Evolutionary conservation across 2,797 vertebrate species (phyloP).

Genomic region (Triplophysa yarkandensis): DNA sequence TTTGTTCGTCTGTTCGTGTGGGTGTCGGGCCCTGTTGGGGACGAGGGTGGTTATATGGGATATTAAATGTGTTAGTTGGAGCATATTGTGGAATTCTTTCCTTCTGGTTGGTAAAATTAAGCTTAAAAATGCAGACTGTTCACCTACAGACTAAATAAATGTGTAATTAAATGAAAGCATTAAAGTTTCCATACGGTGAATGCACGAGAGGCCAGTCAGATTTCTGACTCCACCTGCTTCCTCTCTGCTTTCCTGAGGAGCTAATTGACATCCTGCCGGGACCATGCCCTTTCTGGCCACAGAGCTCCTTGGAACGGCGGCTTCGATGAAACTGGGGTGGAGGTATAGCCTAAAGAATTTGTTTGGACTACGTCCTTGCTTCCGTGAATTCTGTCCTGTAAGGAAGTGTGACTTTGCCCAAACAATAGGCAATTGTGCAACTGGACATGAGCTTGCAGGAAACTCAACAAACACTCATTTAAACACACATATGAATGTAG

Average conservation of each 20-base stretch:
- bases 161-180: slow-evolving; percentile 21
- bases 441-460: slow-evolving; percentile 72
- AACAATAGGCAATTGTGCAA: slow-evolving; percentile 81
- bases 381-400: slow-evolving; percentile 80
- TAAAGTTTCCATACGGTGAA: slow-evolving; percentile 1
- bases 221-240: slow-evolving; percentile 54
- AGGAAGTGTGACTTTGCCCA: slow-evolving; percentile 73
- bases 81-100: neutral
- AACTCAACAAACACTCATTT: slow-evolving; percentile 50
- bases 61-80: slow-evolving; percentile 1
- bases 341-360: slow-evolving; percentile 71
- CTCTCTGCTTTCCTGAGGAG: slow-evolving; percentile 60
- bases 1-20: slow-evolving; percentile 1
- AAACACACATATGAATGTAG: slow-evolving; percentile 34
- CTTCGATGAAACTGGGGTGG: slow-evolving; percentile 54
- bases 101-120: neutral
- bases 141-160: slow-evolving; percentile 8
- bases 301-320: slow-evolving; percentile 55
- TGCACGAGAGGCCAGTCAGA: slow-evolving; percentile 31
- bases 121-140: neutral
- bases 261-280: slow-evolving; percentile 75
- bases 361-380: slow-evolving; percentile 78
- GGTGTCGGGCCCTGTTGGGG: neutral
- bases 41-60: slow-evolving; percentile 14
- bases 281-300: slow-evolving; percentile 55